These are phyloP conservation scores for Hydractinia symbiolongicarpus DNA, from an alignment of 30 jellyfish, hydroid and myxozoan species.

Conservation along the genomic window DNA sequence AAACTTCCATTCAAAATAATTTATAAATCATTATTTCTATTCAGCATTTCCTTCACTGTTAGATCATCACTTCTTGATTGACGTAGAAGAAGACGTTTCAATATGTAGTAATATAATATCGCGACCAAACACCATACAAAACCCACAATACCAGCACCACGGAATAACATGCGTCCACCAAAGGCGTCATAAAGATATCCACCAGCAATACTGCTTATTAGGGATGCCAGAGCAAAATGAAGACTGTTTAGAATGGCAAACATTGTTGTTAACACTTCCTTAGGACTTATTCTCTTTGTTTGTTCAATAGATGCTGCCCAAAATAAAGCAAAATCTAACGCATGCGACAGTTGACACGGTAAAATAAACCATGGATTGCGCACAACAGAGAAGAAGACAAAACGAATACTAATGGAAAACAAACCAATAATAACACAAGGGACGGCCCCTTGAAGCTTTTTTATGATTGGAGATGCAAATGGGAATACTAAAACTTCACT, in stretches of 20 bases:
- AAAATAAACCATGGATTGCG: conserved; percentile 56
- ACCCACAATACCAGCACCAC: conserved; percentile 32
- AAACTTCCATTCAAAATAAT: too few relatives aligned
- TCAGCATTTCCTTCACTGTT: too few relatives aligned
- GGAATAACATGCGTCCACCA: conserved; percentile 51
- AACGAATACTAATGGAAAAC: conserved; percentile 59
- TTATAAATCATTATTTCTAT: too few relatives aligned
- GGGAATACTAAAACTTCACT: conserved; percentile 65
- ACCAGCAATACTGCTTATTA: conserved; percentile 36
- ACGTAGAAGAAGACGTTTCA: too few relatives aligned
- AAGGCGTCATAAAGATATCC: conserved; percentile 41
- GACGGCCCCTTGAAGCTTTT: neutral
- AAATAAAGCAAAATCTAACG: conserved; percentile 68
- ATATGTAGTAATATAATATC: neutral
- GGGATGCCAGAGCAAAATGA: conserved; percentile 56
- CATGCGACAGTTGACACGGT: conserved; percentile 49
- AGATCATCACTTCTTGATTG: too few relatives aligned
- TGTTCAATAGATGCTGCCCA: conserved; percentile 62
- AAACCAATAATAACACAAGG: conserved; percentile 58
- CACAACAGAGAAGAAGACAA: conserved; percentile 39
- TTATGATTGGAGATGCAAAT: conserved; percentile 31
- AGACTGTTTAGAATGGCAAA: conserved; percentile 46
- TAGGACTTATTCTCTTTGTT: conserved; percentile 36
- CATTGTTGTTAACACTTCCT: conserved; percentile 43
- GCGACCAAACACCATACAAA: conserved; percentile 41